Percentiles rank a stretch among this genome's conserved stretches.
These are phyloP conservation scores for Onychomys leucogaster DNA, from an alignment of 2,797 vertebrate species.

Conservation along the genomic window DNA sequence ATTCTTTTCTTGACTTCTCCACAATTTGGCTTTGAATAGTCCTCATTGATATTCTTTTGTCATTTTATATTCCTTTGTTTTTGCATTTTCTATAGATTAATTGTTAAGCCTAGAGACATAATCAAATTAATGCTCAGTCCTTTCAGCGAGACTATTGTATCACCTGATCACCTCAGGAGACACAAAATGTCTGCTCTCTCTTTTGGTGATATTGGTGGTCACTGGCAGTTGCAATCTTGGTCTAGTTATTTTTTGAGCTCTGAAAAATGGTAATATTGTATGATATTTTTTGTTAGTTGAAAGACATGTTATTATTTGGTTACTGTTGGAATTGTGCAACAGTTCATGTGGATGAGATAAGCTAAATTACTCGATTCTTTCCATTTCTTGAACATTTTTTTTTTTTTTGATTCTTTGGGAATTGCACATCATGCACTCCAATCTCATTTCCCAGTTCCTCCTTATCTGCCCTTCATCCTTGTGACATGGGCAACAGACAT, in stretches of 20 bases:
- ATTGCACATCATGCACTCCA: too few species aligned
- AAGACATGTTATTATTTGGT: not conserved
- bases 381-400: not conserved
- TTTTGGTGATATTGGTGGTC: not conserved
- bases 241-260: not conserved
- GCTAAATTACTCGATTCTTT: not conserved
- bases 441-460: too few species aligned
- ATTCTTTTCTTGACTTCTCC: not conserved
- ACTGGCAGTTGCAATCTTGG: not conserved
- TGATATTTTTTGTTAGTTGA: constrained; percentile 3
- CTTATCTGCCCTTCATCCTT: too few species aligned
- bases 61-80: not conserved
- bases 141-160: not conserved
- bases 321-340: not conserved
- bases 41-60: not conserved
- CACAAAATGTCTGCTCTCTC: too few species aligned
- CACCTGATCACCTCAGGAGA: not conserved
- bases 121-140: not conserved
- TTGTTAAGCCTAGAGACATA: not conserved
- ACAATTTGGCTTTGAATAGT: not conserved
- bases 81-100: not conserved
- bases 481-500: too few species aligned
- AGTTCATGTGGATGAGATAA: not conserved
- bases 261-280: not conserved
- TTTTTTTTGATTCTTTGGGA: too few species aligned